phyloP scores from a whole-genome alignment of 2,113 vertebrate genomes.

The Eupsittula cactorum region DNA sequence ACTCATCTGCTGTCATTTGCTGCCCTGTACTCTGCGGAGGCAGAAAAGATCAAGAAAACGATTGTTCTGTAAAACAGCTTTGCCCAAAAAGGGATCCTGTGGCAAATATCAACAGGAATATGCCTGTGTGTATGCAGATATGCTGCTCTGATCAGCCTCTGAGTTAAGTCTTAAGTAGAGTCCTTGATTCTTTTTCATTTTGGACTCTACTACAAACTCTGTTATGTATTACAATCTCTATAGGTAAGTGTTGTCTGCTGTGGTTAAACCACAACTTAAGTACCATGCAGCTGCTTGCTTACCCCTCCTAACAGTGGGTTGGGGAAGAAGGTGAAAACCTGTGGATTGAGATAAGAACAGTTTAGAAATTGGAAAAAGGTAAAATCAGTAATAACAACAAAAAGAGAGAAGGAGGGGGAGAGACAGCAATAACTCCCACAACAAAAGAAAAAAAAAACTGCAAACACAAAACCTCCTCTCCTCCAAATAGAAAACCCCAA shows the following conservation, averaged over 20 bases:
- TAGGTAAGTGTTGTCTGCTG: not conserved
- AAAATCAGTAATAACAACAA: not conserved
- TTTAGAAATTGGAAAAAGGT: not conserved
- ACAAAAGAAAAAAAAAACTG: not conserved
- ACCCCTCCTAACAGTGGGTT: not conserved
- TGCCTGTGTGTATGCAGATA: not conserved
- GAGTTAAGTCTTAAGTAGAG: not conserved
- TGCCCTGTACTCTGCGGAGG: not conserved
- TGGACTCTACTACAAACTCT: not conserved
- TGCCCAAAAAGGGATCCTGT: not conserved
- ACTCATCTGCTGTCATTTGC: not conserved
- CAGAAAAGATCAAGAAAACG: not conserved
- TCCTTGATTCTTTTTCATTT: not conserved
- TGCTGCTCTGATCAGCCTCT: not conserved
- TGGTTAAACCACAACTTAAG: not conserved
- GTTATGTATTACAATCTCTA: not conserved
- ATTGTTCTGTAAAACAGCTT: not conserved
- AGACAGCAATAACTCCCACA: not conserved
- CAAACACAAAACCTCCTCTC: not conserved
- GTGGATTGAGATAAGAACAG: not conserved
- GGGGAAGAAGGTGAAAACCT: not conserved
- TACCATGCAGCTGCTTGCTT: not conserved
- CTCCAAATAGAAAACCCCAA: not conserved
- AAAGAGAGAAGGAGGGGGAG: not conserved
- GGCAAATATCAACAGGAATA: rapidly evolving